A percentile compares a stretch with the other conserved stretches of the same genome.
These are phyloP conservation scores for Heliconius cydno DNA, from an alignment of 2,888 invertebrate genomes.

Conservation along the genomic window DNA sequence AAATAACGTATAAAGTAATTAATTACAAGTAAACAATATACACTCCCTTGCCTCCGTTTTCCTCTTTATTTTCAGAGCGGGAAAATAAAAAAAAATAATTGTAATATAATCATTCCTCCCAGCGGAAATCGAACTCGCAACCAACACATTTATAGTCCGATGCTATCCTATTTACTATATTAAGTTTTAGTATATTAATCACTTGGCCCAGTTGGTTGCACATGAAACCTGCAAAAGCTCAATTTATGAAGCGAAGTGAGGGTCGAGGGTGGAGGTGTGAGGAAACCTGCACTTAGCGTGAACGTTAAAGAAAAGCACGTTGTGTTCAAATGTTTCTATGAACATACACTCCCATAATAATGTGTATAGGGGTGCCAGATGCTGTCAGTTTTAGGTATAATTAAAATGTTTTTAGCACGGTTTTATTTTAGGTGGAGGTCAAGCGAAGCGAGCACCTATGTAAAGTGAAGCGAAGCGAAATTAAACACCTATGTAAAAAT, in stretches of 20 bases:
- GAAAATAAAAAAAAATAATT: neutral
- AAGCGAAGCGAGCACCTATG: no score
- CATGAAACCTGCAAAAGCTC: constrained; percentile 6
- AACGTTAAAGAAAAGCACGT: constrained; percentile 29
- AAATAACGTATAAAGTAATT: no score
- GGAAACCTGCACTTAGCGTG: constrained; percentile 21
- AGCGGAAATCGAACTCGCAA: neutral
- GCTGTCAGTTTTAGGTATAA: no score
- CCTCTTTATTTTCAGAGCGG: neutral
- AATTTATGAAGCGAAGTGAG: constrained; percentile 10
- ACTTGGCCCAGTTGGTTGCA: neutral
- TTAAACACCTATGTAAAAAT: no score
- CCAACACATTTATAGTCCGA: neutral
- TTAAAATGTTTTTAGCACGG: no score
- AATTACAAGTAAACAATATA: neutral
- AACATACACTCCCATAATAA: neutral
- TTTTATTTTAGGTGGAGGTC: no score
- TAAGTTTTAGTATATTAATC: neutral
- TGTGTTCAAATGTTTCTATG: constrained; percentile 18
- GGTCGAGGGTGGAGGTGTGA: neutral
- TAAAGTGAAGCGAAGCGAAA: no score
- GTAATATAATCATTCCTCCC: neutral
- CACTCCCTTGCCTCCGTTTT: neutral
- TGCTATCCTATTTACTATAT: no score
- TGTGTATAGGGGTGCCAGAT: constrained; percentile 7